A percentile compares a stretch with the other conserved stretches of the same genome.
Evolutionary conservation across 2,888 invertebrate genomes (phyloP).

Genomic region (Sphaeridia pumilis): DNA sequence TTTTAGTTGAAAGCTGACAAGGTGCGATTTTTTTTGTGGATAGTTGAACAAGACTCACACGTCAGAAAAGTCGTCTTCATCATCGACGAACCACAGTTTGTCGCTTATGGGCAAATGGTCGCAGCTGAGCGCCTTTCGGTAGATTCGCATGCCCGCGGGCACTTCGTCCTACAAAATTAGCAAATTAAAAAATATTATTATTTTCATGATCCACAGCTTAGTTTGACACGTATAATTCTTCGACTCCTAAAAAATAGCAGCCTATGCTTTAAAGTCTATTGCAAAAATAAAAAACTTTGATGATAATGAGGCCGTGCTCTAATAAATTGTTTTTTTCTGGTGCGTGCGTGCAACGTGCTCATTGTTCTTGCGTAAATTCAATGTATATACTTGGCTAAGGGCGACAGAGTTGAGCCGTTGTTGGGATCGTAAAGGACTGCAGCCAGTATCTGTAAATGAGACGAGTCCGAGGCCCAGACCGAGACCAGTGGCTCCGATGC

Average conservation of each 20-base stretch:
- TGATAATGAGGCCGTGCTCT: neutral
- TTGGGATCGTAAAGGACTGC: conserved; percentile 32
- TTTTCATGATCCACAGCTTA: no score
- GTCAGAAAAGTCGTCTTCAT: conserved; percentile 8
- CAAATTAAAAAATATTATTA: neutral
- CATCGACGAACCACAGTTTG: conserved; percentile 12
- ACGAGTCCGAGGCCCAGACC: conserved; percentile 14
- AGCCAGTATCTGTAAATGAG: conserved; percentile 27
- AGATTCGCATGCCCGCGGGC: conserved; percentile 10
- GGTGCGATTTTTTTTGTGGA: neutral
- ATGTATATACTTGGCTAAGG: conserved; percentile 11
- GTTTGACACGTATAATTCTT: neutral
- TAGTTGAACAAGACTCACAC: conserved; percentile 5
- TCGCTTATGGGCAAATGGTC: conserved; percentile 10
- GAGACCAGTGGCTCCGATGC: conserved; percentile 6
- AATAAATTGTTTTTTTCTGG: neutral
- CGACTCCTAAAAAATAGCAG: neutral
- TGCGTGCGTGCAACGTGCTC: no score
- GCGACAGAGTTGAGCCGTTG: conserved; percentile 29
- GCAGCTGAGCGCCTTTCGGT: conserved; percentile 13
- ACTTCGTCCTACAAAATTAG: conserved; percentile 1
- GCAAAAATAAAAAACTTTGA: neutral
- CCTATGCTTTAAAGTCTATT: neutral
- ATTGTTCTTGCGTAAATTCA: neutral
- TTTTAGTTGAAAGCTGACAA: no score